These are phyloP conservation scores for Physeter macrocephalus DNA, from an alignment of 2,113 vertebrate genomes.

Conservation along the genomic window DNA sequence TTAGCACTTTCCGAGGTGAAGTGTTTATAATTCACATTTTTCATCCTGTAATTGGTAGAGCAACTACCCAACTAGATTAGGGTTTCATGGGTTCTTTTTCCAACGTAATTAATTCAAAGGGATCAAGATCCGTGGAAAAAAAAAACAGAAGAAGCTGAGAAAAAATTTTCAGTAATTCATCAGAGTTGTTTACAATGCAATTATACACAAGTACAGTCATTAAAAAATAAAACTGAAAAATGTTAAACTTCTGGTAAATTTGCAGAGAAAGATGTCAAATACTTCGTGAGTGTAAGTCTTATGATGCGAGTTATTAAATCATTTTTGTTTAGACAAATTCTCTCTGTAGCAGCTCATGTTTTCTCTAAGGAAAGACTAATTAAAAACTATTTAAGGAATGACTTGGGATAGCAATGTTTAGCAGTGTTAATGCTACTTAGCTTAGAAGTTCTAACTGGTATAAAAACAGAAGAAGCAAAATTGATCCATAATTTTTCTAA, in stretches of 20 bases:
- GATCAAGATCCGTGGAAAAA: background rate
- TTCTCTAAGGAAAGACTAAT: background rate
- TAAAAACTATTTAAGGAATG: background rate
- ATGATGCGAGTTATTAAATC: background rate
- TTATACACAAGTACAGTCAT: background rate
- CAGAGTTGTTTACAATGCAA: background rate
- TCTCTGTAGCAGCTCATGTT: background rate
- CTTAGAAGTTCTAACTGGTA: background rate
- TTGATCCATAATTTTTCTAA: background rate
- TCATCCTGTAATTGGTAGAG: background rate
- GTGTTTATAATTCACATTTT: background rate
- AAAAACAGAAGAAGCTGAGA: background rate
- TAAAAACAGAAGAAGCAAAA: background rate
- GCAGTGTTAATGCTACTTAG: background rate
- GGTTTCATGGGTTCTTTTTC: background rate
- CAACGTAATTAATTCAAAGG: background rate
- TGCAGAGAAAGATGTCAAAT: background rate
- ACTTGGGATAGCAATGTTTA: background rate
- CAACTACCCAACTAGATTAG: background rate
- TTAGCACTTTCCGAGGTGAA: background rate
- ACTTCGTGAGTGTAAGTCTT: background rate
- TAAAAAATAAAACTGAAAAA: background rate
- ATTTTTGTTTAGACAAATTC: background rate
- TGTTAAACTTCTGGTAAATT: background rate
- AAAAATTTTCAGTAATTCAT: background rate